phyloP scores from a whole-genome alignment of 2,797 vertebrate genomes.

The Tapera naevia region DNA sequence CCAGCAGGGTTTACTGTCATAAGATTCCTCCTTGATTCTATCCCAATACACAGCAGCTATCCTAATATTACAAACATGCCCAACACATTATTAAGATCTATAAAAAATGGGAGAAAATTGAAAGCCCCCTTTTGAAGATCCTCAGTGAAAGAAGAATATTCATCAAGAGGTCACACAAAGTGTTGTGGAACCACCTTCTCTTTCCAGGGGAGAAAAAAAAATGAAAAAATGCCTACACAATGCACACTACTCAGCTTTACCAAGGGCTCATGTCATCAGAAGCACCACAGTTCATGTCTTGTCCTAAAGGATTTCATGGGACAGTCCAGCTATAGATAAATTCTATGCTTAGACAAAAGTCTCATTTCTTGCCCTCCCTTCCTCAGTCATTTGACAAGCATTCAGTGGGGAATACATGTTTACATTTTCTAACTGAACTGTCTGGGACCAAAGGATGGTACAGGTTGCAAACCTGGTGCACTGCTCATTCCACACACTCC shows the following conservation, averaged over 20 bases:
- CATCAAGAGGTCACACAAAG: not conserved
- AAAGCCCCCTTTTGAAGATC: not conserved
- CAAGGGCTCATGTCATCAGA: not conserved
- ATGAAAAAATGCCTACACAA: not conserved
- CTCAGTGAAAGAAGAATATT: not conserved
- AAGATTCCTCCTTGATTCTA: not conserved
- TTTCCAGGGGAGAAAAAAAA: not conserved
- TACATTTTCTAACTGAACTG: not conserved
- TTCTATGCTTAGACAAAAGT: not conserved
- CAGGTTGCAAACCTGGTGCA: not conserved
- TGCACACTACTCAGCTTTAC: not conserved
- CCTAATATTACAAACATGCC: not conserved
- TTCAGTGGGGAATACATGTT: not conserved
- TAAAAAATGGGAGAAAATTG: not conserved
- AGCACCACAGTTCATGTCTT: not conserved
- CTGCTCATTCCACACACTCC: not conserved
- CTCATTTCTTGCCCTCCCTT: not conserved
- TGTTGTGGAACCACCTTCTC: not conserved
- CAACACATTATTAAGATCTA: not conserved
- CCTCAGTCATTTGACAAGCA: not conserved
- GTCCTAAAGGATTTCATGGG: not conserved
- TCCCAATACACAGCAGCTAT: not conserved
- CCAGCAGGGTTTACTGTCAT: not conserved
- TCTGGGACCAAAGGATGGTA: not conserved
- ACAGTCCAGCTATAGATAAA: not conserved